These are phyloP conservation scores for Sebastes nivosus DNA, from an alignment of 2,797 vertebrate genomes.

Conservation along the genomic window DNA sequence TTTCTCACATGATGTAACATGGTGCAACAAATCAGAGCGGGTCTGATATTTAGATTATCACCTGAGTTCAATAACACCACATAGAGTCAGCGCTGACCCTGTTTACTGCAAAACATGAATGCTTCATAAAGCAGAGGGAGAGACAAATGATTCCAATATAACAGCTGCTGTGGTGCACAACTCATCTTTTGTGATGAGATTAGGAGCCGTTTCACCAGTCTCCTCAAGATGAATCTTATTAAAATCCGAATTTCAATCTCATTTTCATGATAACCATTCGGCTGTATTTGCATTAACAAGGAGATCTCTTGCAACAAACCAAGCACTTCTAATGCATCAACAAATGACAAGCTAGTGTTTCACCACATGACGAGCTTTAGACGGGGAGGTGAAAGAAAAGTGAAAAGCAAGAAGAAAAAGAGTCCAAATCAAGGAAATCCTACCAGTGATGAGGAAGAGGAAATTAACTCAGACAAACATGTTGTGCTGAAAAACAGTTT, in stretches of 20 bases:
- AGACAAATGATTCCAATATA: slow-evolving; percentile 16
- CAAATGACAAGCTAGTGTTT: slow-evolving; percentile 5
- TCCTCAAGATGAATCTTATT: slow-evolving; percentile 30
- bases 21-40: background rate
- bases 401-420: background rate
- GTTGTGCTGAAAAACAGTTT: background rate
- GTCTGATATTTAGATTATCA: slow-evolving; percentile 24
- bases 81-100: background rate
- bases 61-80: background rate
- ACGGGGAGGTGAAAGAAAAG: background rate
- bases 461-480: background rate
- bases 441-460: background rate
- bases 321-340: slow-evolving; percentile 8
- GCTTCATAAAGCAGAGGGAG: slow-evolving; percentile 12
- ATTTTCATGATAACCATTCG: slow-evolving; percentile 19
- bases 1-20: slow-evolving; percentile 18
- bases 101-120: slow-evolving; percentile 12
- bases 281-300: slow-evolving; percentile 14
- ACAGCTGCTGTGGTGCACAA: slow-evolving; percentile 5
- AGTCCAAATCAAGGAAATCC: background rate
- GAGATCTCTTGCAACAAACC: slow-evolving; percentile 8
- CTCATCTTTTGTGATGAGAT: slow-evolving; percentile 34
- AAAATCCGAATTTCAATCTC: slow-evolving; percentile 31
- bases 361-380: background rate
- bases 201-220: background rate